A percentile compares a stretch with the other conserved stretches of the same genome.
Evolutionary conservation across 2,797 vertebrate genomes (phyloP).

Genomic region (Acanthis flammea): DNA sequence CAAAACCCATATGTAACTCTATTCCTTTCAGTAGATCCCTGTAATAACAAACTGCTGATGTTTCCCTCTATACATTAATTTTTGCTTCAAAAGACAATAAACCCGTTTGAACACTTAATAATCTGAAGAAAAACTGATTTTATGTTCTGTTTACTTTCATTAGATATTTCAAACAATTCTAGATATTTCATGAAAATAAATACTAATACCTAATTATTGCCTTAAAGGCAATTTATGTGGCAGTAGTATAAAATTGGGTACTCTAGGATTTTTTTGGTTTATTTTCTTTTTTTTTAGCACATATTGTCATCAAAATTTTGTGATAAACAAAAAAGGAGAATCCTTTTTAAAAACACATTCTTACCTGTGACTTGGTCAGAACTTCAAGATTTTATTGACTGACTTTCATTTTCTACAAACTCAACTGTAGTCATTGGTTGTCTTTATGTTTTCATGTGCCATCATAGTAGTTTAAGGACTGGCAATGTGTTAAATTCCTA

Average conservation of each 20-base stretch:
- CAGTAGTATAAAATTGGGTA: neutral
- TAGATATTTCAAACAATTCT: constrained; percentile 1
- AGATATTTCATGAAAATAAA: neutral
- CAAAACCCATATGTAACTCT: neutral
- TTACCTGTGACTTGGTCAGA: neutral
- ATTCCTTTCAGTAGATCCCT: neutral
- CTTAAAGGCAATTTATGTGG: neutral
- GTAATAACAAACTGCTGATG: neutral
- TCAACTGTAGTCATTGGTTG: neutral
- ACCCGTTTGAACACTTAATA: neutral
- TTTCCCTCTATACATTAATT: neutral
- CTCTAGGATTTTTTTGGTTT: fast-evolving
- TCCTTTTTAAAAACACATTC: neutral
- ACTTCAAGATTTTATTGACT: neutral
- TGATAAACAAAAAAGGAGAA: neutral
- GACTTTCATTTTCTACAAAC: neutral
- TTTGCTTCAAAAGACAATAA: neutral
- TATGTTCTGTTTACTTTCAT: constrained; percentile 21
- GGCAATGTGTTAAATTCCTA: neutral
- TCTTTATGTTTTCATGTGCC: neutral
- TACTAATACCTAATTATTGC: constrained; percentile 28
- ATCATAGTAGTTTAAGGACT: neutral
- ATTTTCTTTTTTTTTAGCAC: neutral
- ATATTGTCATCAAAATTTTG: neutral
- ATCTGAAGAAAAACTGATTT: neutral